These are phyloP conservation scores for Tetragonula clypearis DNA, from an alignment of 1,140 invertebrate species.

Conservation along the genomic window DNA sequence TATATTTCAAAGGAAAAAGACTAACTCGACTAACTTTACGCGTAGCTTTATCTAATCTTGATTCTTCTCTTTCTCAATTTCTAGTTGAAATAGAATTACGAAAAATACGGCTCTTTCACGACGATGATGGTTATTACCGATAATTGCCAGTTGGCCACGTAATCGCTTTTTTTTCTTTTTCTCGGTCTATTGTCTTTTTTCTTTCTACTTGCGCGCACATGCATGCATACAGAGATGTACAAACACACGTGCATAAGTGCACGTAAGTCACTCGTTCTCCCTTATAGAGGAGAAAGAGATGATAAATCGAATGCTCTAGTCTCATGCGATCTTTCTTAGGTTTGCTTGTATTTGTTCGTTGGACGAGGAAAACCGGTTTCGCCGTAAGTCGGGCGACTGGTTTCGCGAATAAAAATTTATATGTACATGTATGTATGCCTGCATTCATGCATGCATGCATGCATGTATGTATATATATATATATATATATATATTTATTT, in stretches of 20 bases:
- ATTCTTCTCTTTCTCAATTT: not conserved
- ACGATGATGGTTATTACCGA: not conserved
- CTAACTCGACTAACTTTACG: not conserved
- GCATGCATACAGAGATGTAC: not conserved
- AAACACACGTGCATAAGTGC: not conserved
- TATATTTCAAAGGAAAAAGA: not conserved
- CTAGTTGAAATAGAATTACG: no score
- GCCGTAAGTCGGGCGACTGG: constrained; percentile 69
- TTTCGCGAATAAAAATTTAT: constrained; percentile 74
- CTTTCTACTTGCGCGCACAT: not conserved
- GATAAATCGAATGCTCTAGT: constrained; percentile 29
- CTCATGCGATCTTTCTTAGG: constrained; percentile 23
- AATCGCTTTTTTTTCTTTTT: not conserved
- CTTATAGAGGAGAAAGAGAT: not conserved
- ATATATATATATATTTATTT: not conserved
- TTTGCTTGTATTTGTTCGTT: constrained; percentile 2
- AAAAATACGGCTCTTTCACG: not conserved
- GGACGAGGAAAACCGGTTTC: constrained; percentile 71
- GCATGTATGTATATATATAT: not conserved
- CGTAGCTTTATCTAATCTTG: not conserved
- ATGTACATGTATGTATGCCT: not conserved
- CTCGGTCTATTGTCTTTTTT: not conserved
- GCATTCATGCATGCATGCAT: not conserved
- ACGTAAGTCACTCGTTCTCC: not conserved
- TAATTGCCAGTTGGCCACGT: not conserved